Evolutionary conservation across 2,888 invertebrate species (phyloP), one percentile per base, ranked within the genome.

Genomic region (Cremastinae sp.): DNA sequence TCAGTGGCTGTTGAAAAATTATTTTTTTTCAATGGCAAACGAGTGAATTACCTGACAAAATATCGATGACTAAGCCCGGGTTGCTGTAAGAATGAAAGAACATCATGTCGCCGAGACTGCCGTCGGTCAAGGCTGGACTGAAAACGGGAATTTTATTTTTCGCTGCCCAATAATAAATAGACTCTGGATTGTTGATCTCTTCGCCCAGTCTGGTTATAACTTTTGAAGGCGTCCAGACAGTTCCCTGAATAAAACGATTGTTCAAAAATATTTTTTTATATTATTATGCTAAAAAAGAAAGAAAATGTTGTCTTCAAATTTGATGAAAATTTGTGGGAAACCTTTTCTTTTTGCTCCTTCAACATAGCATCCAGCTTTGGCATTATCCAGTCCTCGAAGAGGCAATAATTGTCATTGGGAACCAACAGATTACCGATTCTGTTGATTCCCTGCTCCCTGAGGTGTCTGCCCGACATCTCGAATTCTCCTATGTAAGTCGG

Each of bases 91-190:
- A 97, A 90, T 99, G 99, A 87, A 99, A 98, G 89, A 97, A 99
- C 93, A 99, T 96, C 98, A 99, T 99, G 88, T 99, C 99, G 0
- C 99, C 98, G 75, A 96, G 91, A 81, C 98, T 98, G 0, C 99
- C 99, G 91, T 99, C 99, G 0, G 99, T 99, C 75, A 99, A 91
- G 0, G 98, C 99, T 0, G 99, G 99, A 90, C 98, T 96, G 88
- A 97, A 99, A 0, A 99, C 95, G 0, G 99, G 99, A 87, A 99
- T 99, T 86, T 97, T 94, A 90, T 99, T 98, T 88, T 95, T 96
- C 83, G 96, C 95, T 12, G 98, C 97, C 98, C 98, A 99, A 86
- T 98, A 98, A 87, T 96, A 98, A 69, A 99, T 96, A 0, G 98
- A 99, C 16, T 94, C 94, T 82, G 95, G 93, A 90, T 99, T 93